Evolutionary conservation across 2,113 vertebrate genomes (phyloP), one percentile per base, ranked within the genome.

Genomic region (Pycnonotus jocosus): DNA sequence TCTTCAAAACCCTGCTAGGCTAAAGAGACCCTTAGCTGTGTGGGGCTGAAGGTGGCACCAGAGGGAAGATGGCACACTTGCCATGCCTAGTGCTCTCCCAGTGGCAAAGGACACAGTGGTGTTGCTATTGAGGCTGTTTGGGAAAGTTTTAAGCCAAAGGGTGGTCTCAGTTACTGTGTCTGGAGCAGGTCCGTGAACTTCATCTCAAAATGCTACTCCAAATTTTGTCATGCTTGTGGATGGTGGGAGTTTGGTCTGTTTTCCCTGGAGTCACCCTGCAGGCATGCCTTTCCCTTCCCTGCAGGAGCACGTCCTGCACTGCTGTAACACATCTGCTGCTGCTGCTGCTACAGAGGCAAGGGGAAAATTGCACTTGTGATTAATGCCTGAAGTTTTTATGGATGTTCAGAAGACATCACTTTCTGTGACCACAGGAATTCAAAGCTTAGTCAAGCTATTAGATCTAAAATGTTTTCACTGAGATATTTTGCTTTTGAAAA

Each of bases 261-360:
- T 37, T 12, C 12, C 42, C 73, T 19, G 62, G 30, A 48, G 42
- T n/a, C 23, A 2, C 18, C 18, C 35, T 2, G 1, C 38, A 24
- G 38, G 25, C 1, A 1, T 48, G 47, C 25, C 44, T 62, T 45
- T 28, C 18, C 50, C 45, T 57, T 54, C 54, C 40, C 38, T 33
- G 16, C 45, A 56, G 60, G 16, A 78, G 30, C 31, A 16, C 2
- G 1, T 20, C 12, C 28, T 30, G 25, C 6, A 1, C 20, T 0
- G 0, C 78, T 56, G 47, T 30, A 60, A 66, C 70, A 19, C 30
- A 22, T 62, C 2, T 1, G 24, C 69, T 58, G 25, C 56, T 66
- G 64, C 56, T 66, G 64, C 72, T 7, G 31, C 22, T 53, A 2
- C 37, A 48, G 61, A 23, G 35, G 27, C 1, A 3, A 69, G 33